These are phyloP conservation scores for Plecturocebus donacophilus DNA, from an alignment of 2,113 vertebrate species.

Conservation along the genomic window DNA sequence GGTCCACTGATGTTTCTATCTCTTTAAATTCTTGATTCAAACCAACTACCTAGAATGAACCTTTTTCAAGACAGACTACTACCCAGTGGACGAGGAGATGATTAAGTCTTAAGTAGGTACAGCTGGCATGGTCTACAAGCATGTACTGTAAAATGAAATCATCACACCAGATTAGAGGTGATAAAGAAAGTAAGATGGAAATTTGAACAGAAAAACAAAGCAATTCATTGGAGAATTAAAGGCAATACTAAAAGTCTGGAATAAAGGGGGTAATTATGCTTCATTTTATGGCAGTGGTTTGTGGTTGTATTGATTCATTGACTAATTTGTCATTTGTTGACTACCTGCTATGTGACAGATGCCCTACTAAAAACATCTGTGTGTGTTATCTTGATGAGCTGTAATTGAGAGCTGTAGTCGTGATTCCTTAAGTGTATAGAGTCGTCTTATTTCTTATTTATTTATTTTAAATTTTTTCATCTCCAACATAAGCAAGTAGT, in stretches of 20 bases:
- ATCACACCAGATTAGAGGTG: not conserved
- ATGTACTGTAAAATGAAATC: not conserved
- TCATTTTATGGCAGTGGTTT: not conserved
- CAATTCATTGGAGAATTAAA: not conserved
- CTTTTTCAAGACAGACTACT: not conserved
- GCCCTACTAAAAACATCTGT: rapidly evolving
- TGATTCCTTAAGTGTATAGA: not conserved
- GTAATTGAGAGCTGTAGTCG: not conserved
- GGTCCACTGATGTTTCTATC: not conserved
- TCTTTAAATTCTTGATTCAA: conserved; percentile 36
- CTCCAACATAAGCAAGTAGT: not conserved
- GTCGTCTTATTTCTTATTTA: not conserved
- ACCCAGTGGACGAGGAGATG: not conserved
- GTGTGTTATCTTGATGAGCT: not conserved
- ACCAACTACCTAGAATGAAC: not conserved
- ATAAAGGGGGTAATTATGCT: not conserved
- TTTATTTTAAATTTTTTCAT: not conserved
- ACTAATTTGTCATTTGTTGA: not conserved
- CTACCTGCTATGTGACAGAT: not conserved
- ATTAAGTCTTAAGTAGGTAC: not conserved
- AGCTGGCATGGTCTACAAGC: not conserved
- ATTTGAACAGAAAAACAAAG: not conserved
- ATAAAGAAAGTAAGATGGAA: not conserved
- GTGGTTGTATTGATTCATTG: not conserved
- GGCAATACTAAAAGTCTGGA: not conserved